Evolutionary conservation across 1,140 invertebrate genomes (phyloP).

Genomic region (Holcopasites calliopsidis): DNA sequence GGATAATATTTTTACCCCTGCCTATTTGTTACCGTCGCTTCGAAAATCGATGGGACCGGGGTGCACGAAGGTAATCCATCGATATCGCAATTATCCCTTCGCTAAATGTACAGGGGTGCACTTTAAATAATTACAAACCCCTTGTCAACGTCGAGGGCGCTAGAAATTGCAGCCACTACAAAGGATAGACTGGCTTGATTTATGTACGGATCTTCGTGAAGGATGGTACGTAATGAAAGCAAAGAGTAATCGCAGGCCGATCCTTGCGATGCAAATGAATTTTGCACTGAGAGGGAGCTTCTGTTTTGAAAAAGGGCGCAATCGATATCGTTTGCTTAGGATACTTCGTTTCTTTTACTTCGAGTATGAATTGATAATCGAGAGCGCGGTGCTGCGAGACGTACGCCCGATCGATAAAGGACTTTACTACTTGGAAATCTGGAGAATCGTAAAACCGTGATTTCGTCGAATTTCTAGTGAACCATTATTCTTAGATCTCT

Average conservation of each 20-base stretch:
- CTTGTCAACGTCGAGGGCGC: neutral
- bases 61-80: no score
- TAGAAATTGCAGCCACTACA: neutral
- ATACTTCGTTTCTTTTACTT: neutral
- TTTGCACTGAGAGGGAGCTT: neutral
- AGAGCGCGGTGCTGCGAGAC: neutral
- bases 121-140: neutral
- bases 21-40: no score
- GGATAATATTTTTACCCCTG: no score
- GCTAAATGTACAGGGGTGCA: neutral
- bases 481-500: neutral
- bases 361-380: constrained; percentile 21
- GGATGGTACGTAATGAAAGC: neutral
- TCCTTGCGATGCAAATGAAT: constrained; percentile 20
- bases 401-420: constrained; percentile 22
- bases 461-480: neutral
- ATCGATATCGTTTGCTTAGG: neutral
- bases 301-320: neutral
- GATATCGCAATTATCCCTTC: neutral
- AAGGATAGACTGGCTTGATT: constrained; percentile 8
- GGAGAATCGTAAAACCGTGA: neutral
- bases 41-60: no score
- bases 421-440: constrained; percentile 18
- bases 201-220: neutral
- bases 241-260: neutral